phyloP scores from a whole-genome alignment of 2,888 invertebrate species.

The Protodeltote pygarga region DNA sequence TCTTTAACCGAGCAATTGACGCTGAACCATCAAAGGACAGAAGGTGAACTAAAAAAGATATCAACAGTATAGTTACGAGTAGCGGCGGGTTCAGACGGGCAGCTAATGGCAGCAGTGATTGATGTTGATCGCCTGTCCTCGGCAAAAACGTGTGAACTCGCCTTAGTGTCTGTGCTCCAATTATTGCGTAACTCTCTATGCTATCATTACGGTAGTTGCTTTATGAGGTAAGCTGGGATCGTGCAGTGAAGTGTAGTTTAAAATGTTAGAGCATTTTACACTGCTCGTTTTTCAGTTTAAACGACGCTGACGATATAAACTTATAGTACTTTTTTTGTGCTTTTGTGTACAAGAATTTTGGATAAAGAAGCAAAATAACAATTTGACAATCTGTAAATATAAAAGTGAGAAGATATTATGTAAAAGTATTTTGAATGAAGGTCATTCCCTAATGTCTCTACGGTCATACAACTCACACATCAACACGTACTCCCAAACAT shows the following conservation, averaged over 20 bases:
- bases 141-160: constrained; percentile 61
- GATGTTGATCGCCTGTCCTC: constrained; percentile 49
- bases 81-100: constrained; percentile 45
- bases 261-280: not conserved
- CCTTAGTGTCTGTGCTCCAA: constrained; percentile 52
- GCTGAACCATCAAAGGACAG: constrained; percentile 28
- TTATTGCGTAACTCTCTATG: constrained; percentile 55
- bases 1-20: constrained; percentile 19
- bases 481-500: not conserved
- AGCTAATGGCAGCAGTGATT: constrained; percentile 49
- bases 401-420: too few relatives aligned
- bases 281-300: not conserved
- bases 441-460: too few relatives aligned
- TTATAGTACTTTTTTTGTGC: too few relatives aligned
- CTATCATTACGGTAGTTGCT: constrained; percentile 44
- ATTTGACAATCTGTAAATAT: too few relatives aligned
- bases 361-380: too few relatives aligned
- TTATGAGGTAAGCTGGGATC: constrained; percentile 32
- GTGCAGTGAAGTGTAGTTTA: constrained; percentile 26
- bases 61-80: constrained; percentile 45
- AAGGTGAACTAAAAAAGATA: constrained; percentile 49
- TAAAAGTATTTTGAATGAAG: too few relatives aligned
- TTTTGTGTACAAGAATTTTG: too few relatives aligned
- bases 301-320: not conserved
- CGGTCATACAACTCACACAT: constrained; percentile 3